Percentiles rank a stretch among this genome's conserved stretches.
Conservation (phyloP, 2,797 vertebrate genomes). For the Aulostomus chinensis region DNA sequence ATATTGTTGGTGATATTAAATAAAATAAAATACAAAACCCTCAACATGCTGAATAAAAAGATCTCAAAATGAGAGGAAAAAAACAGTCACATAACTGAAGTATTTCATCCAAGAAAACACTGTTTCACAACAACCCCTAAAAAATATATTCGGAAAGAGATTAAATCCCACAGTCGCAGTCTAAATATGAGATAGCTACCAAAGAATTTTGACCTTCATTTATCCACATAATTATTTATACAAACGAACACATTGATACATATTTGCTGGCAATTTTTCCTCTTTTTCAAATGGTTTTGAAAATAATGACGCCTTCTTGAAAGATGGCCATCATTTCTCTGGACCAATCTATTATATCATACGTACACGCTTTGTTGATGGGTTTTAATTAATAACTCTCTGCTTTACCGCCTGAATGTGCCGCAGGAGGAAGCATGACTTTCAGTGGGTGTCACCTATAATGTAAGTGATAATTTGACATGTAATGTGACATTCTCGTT, state of each 20-base stretch:
- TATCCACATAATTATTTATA: no score
- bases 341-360: constrained; percentile 21
- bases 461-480: constrained; percentile 52
- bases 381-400: constrained; percentile 49
- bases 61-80: no score
- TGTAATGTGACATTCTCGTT: constrained; percentile 58
- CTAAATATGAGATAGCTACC: no score
- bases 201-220: no score
- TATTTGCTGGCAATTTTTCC: background rate
- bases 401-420: constrained; percentile 32
- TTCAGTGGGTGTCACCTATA: constrained; percentile 45
- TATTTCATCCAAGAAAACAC: no score
- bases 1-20: no score
- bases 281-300: constrained; percentile 14
- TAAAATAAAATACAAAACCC: no score
- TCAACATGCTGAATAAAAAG: no score
- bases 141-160: no score
- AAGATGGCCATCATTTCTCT: constrained; percentile 42
- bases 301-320: constrained; percentile 37
- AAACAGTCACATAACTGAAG: no score
- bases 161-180: no score
- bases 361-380: constrained; percentile 43
- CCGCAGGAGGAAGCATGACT: constrained; percentile 37
- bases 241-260: background rate
- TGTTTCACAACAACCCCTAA: no score